A percentile compares a stretch with the other conserved stretches of the same genome.
Conservation (phyloP, 2,888 invertebrate genomes). For the Synanthedon tipuliformis region DNA sequence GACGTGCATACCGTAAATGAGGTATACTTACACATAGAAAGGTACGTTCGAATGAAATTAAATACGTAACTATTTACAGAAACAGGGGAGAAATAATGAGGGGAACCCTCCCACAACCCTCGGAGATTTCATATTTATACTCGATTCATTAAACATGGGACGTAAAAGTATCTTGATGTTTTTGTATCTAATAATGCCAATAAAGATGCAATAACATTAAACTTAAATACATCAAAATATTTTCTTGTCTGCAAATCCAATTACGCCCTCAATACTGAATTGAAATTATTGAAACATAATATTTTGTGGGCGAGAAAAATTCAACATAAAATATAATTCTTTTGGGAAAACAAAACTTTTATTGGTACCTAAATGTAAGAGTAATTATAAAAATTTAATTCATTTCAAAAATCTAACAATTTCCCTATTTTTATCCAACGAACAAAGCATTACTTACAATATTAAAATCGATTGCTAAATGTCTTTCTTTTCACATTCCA, state of each 20-base stretch:
- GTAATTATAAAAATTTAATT: constrained; percentile 28
- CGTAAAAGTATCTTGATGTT: constrained; percentile 11
- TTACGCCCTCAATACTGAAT: too few species aligned
- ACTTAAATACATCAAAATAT: constrained; percentile 2
- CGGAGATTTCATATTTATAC: constrained; percentile 59
- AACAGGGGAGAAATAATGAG: constrained; percentile 69
- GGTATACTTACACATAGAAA: constrained; percentile 52
- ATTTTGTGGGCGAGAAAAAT: too few species aligned
- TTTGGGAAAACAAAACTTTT: background rate
- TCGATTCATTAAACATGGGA: constrained; percentile 31
- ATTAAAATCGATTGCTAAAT: constrained; percentile 31
- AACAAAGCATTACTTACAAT: constrained; percentile 50
- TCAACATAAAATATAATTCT: too few species aligned
- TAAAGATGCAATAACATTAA: constrained; percentile 12
- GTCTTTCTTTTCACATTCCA: constrained; percentile 37
- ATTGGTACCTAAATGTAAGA: background rate
- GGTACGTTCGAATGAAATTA: constrained; percentile 56
- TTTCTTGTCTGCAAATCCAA: too few species aligned
- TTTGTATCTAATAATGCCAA: constrained; percentile 5
- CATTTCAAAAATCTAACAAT: constrained; percentile 47
- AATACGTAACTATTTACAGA: constrained; percentile 64
- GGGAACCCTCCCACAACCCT: constrained; percentile 68
- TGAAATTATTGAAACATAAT: too few species aligned
- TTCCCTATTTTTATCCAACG: constrained; percentile 45
- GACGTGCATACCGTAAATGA: constrained; percentile 61